These are phyloP conservation scores for Forficula auricularia DNA, from an alignment of 1,140 invertebrate species.

Conservation along the genomic window DNA sequence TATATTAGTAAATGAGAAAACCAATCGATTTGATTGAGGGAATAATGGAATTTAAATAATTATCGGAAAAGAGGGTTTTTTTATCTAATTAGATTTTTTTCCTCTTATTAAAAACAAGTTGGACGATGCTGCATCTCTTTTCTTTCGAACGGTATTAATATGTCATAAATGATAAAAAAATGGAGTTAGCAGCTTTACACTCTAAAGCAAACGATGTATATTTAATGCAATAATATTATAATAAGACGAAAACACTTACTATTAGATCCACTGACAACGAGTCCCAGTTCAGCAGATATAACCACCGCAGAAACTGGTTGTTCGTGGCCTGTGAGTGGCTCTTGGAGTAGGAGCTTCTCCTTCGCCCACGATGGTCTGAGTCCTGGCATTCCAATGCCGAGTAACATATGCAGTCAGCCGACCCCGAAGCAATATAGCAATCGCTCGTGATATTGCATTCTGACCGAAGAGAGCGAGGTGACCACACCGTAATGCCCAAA, in stretches of 20 bases:
- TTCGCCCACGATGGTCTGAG: slow-evolving; percentile 90
- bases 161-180: no score
- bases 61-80: no score
- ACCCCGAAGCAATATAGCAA: slow-evolving; percentile 95
- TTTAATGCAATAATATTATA: no score
- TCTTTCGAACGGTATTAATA: no score
- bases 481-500: slow-evolving; percentile 98
- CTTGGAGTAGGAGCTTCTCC: slow-evolving; percentile 84
- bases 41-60: no score
- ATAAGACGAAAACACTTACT: slow-evolving; percentile 43
- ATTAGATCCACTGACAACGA: slow-evolving; percentile 87
- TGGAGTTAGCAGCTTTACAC: no score
- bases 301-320: slow-evolving; percentile 85
- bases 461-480: slow-evolving; percentile 84
- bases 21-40: no score
- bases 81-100: no score
- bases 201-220: no score
- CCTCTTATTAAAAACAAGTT: no score
- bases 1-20: no score
- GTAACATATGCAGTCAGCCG: slow-evolving; percentile 92
- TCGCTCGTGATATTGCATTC: slow-evolving; percentile 97
- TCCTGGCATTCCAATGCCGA: slow-evolving; percentile 96
- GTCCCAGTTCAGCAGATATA: slow-evolving; percentile 90
- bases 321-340: slow-evolving; percentile 95
- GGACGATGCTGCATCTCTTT: no score